Evolutionary conservation across 2,797 vertebrate genomes (phyloP).

Genomic region (Cichlasoma orientale): DNA sequence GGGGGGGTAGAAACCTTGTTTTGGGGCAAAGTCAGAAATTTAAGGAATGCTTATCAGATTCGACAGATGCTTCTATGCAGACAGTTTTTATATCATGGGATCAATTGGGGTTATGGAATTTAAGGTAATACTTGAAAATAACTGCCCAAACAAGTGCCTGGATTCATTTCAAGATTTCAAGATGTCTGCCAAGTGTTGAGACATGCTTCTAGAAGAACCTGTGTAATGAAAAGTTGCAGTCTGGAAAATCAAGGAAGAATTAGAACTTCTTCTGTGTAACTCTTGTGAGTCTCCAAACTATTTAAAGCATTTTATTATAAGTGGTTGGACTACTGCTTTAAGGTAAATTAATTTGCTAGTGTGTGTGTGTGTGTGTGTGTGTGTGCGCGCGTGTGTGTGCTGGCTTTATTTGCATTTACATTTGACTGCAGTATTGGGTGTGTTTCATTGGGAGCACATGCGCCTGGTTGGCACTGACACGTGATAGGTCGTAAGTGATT

Average conservation of each 20-base stretch:
- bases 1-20: not conserved
- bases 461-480: slow-evolving; percentile 15
- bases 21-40: not conserved
- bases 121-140: not conserved
- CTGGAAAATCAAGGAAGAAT: not conserved
- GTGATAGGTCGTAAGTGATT: not conserved
- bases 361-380: not conserved
- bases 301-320: not conserved
- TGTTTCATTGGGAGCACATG: slow-evolving; percentile 8
- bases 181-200: not conserved
- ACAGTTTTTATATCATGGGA: not conserved
- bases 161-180: not conserved
- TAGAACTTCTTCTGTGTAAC: not conserved
- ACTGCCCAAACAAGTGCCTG: not conserved
- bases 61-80: not conserved
- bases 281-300: rapidly evolving
- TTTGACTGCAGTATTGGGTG: slow-evolving; percentile 53
- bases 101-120: too few species aligned
- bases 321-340: not conserved
- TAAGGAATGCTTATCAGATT: not conserved
- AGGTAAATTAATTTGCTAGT: not conserved
- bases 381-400: not conserved
- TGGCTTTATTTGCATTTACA: slow-evolving; percentile 47
- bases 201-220: not conserved
- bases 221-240: too few species aligned